These are phyloP conservation scores for Cathartes aura DNA, from an alignment of 2,113 vertebrate species.

Conservation along the genomic window DNA sequence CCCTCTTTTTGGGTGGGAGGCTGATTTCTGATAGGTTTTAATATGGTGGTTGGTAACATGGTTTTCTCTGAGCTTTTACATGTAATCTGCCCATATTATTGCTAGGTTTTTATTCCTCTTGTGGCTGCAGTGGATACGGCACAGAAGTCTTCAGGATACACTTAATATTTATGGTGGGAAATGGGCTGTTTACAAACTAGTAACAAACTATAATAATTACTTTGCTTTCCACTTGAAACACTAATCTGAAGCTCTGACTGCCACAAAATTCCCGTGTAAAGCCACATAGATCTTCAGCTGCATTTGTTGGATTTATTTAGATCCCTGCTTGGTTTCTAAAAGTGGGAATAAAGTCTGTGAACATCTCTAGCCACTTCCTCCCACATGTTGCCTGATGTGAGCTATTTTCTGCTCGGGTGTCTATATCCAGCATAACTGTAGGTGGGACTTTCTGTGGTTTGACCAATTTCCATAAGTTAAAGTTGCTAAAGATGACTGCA, in stretches of 20 bases:
- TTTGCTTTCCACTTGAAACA: slow-evolving; percentile 8
- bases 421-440: slow-evolving; percentile 51
- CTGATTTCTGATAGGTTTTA: background rate
- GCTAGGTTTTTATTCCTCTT: background rate
- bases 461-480: background rate
- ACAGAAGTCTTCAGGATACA: background rate
- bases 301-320: slow-evolving; percentile 25
- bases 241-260: background rate
- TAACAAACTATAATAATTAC: slow-evolving; percentile 9
- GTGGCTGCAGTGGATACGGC: background rate
- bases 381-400: background rate
- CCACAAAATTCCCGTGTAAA: background rate
- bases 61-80: background rate
- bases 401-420: slow-evolving; percentile 21
- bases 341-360: background rate
- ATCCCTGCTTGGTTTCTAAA: slow-evolving; percentile 33
- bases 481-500: background rate
- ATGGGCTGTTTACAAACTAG: background rate
- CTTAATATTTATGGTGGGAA: slow-evolving; percentile 3
- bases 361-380: slow-evolving; percentile 41
- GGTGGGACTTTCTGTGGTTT: slow-evolving; percentile 47
- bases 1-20: background rate
- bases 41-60: background rate
- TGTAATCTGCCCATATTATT: background rate
- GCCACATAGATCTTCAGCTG: slow-evolving; percentile 4